A percentile compares a stretch with the other conserved stretches of the same genome.
phyloP scores from a whole-genome alignment of 2,888 invertebrate genomes.

The Heliconius hortense region DNA sequence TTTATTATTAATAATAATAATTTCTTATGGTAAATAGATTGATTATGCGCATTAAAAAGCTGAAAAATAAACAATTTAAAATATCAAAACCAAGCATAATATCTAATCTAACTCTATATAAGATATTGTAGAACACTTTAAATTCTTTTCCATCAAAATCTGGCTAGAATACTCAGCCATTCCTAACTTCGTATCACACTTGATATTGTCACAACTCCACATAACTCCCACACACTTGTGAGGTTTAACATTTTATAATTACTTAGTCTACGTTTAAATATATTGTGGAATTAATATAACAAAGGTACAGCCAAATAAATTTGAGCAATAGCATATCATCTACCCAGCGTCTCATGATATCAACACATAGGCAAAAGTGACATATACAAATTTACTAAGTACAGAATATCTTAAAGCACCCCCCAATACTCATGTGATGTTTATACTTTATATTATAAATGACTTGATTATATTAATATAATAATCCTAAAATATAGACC shows the following conservation, averaged over 20 bases:
- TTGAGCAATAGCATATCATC: slow-evolving; percentile 20
- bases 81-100: slow-evolving; percentile 19
- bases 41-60: neutral
- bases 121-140: slow-evolving; percentile 2
- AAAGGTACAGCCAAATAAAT: slow-evolving; percentile 16
- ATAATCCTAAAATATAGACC: neutral
- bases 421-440: neutral
- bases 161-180: slow-evolving; percentile 6
- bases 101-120: slow-evolving; percentile 9
- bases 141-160: neutral
- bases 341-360: neutral
- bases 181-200: slow-evolving; percentile 23
- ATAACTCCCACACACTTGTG: neutral
- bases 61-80: slow-evolving; percentile 21
- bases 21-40: neutral
- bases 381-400: neutral
- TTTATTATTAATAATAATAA: slow-evolving; percentile 5
- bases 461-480: neutral
- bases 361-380: neutral
- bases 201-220: slow-evolving; percentile 35
- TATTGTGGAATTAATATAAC: slow-evolving; percentile 3
- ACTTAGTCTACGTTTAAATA: slow-evolving; percentile 14
- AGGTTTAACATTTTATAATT: slow-evolving; percentile 12
- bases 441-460: neutral
- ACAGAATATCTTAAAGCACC: neutral